Percentiles rank a stretch among this genome's conserved stretches.
These are phyloP conservation scores for Centropristis striata DNA, from an alignment of 2,113 vertebrate genomes.

Conservation along the genomic window DNA sequence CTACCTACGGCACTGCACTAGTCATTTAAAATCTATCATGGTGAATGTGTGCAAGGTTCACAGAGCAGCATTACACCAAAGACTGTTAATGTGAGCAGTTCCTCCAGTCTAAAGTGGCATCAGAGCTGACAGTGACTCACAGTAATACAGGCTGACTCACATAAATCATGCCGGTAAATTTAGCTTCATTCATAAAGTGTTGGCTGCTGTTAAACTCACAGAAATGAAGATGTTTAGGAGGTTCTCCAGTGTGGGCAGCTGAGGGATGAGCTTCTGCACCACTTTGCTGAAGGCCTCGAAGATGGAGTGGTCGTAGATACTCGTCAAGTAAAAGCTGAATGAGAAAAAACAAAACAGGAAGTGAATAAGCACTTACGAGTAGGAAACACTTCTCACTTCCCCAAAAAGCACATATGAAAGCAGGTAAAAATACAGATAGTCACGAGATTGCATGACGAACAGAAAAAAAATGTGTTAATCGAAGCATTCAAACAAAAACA, in stretches of 20 bases:
- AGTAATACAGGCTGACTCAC: conserved; percentile 9
- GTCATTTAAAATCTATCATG: no score
- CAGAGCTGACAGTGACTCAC: conserved; percentile 44
- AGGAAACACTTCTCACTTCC: conserved; percentile 57
- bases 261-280: conserved; percentile 99
- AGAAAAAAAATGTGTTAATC: not conserved
- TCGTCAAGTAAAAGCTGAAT: conserved; percentile 98
- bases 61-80: not conserved
- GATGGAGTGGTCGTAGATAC: conserved; percentile 99
- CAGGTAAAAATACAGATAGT: conserved; percentile 54
- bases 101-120: not conserved
- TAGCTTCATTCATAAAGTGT: not conserved
- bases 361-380: conserved; percentile 21
- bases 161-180: not conserved
- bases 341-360: conserved; percentile 48
- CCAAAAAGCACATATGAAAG: conserved; percentile 52
- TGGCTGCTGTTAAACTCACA: conserved; percentile 86
- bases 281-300: conserved; percentile 99
- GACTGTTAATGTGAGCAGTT: conserved; percentile 31
- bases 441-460: conserved; percentile 29
- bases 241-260: conserved; percentile 98
- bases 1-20: no score
- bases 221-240: conserved; percentile 99
- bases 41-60: not conserved
- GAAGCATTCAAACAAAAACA: conserved; percentile 4